Base-by-base conservation (phyloP, 2,797 vertebrate genomes). In the Anniella stebbinsi region DNA sequence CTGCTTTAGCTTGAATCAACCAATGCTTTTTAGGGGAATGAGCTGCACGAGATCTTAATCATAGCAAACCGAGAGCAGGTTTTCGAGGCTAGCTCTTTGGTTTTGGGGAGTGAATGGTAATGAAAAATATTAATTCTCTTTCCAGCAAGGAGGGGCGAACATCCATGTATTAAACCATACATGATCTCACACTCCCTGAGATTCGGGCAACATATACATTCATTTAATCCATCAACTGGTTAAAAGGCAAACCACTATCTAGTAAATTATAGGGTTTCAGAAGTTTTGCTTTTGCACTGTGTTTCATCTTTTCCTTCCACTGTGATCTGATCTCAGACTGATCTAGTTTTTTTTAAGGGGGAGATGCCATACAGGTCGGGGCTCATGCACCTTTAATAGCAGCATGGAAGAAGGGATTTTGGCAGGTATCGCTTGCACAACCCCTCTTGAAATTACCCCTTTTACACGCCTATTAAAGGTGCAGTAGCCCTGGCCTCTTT, bases 391-490 rank as follows among this genome's bases (percentile, higher is more conserved):
- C 51, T 5, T 57, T 57, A 57, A 57, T 15, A 57, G 54, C 54
- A 13, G 54, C 13, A 12, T 57, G 54, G 54, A 57, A 57, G 54
- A 57, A 12, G 54, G 54, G 54, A 13, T 15, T 57, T 57, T 15
- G 12, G 54, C 13, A 15, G 12, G 54, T 15, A 15, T 15, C 54
- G 13, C 54, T 57, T 18, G 33, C 3, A 8, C 10, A 3, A 21
- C 21, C 15, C 3, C 54, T 81, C 4, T 1, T 4, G 57, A 60
- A 36, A 63, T 38, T 66, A 3, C 7, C 21, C 3, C 54, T 57
- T 57, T 12, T 11, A 3, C 54, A 18, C 11, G 2, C 4, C 3
- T 2, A 66, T 23, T 8, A 15, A 5, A 18, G 1, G 25, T 3
- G 11, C 54, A 18, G 25, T 18, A 38, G 60, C 23, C 63, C 57